Evolutionary conservation across 2,888 invertebrate species (phyloP), one percentile per base, ranked within the genome.

Genomic region (Clostera curtula): DNA sequence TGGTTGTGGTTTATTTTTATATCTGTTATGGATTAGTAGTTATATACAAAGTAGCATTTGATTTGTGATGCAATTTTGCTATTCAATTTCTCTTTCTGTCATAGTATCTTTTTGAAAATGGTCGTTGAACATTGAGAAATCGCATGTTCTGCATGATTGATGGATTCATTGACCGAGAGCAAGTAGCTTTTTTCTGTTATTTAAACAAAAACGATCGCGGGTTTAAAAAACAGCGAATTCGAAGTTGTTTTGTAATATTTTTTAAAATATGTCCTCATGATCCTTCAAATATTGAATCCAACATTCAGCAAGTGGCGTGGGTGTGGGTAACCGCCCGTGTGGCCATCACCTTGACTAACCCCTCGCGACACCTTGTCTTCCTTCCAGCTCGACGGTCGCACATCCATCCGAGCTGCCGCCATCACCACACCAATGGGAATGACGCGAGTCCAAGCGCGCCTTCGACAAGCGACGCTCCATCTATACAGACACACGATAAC

Each of bases 391-490:
- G 63, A 92, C 95, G 59, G 94, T 98, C 73, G 98, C 98, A 56
- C 97, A 98, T 82, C 96, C 97, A 36, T 96, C 96, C 46, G 98
- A 98, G 87, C 87, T 98, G 83, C 98, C 98, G 65, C 98, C 98
- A 19, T 97, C 97, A 62, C 98, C 98, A 52, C 97, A 97, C 83
- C 95, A 96, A 71, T 98, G 98, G 98, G 95, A 96, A 88, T 95
- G 91, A 93, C 90, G 87, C 71, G 86, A 83, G 76, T 36, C 72
- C 41, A 50, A 48, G 59, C 70, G 66, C 60, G 63, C 43, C 59
- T 40, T 43, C 49, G 61, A 61, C 56, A 55, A 57, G 56, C 66
- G 61, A 49, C 69, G 70, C 71, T 62, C 68, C 44, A 52, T 52
- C 38, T 65, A 60, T 58, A 51, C 53, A 38, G 62, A 62, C 50